These are phyloP conservation scores for Daboia siamensis DNA, from an alignment of 2,113 vertebrate genomes.

Conservation along the genomic window DNA sequence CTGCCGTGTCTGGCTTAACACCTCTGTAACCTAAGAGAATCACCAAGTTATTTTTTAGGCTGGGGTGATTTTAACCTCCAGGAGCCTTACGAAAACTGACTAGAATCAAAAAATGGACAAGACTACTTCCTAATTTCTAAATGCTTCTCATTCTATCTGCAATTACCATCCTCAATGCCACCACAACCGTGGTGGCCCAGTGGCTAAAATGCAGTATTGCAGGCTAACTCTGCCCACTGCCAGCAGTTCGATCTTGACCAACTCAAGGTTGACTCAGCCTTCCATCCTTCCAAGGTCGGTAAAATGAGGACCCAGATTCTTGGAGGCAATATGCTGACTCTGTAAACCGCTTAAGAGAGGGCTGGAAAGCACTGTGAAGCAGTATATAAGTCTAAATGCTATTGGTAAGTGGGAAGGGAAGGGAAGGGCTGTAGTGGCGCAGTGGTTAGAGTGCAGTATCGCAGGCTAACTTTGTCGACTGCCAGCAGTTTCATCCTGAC, in stretches of 20 bases:
- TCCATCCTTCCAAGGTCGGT: not conserved
- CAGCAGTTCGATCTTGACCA: not conserved
- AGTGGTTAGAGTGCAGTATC: not conserved
- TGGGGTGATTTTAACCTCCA: not conserved
- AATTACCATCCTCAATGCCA: not conserved
- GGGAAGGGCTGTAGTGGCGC: no score
- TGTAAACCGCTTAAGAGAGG: not conserved
- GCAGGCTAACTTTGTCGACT: not conserved
- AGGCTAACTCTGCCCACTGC: not conserved
- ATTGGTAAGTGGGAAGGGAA: no score
- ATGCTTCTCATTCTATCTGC: not conserved
- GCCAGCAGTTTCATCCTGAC: not conserved
- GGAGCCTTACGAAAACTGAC: not conserved
- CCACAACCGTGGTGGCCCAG: not conserved
- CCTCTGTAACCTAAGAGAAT: slow-evolving; percentile 77
- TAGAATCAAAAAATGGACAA: not conserved
- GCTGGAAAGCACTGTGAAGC: not conserved
- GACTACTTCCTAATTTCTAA: not conserved
- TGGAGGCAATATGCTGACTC: not conserved
- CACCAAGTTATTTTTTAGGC: not conserved
- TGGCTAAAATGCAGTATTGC: not conserved
- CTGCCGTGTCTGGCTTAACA: slow-evolving; percentile 79
- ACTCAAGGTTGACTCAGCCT: not conserved
- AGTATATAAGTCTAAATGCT: not conserved
- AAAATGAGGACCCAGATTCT: not conserved